phyloP scores from a whole-genome alignment of 2,113 vertebrate genomes.

The Notarius lentiginosus region DNA sequence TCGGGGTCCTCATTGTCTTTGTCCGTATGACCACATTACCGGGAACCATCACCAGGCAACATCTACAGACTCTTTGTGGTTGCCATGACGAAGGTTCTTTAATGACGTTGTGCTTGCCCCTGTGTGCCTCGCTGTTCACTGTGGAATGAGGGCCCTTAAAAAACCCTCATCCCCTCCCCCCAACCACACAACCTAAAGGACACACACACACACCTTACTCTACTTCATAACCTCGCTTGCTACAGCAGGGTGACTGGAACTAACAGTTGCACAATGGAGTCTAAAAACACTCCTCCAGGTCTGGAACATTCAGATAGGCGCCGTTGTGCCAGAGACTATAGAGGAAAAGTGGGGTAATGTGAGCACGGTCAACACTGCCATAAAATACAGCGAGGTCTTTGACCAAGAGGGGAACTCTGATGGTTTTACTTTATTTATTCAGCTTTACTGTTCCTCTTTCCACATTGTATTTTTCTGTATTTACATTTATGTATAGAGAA shows the following conservation, averaged over 20 bases:
- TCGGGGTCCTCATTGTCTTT: constrained; percentile 71
- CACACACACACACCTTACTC: constrained; percentile 52
- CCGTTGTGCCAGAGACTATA: constrained; percentile 59
- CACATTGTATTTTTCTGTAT: not conserved
- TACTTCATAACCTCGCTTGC: constrained; percentile 58
- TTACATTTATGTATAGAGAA: not conserved
- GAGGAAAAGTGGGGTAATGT: constrained; percentile 30
- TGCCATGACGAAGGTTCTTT: constrained; percentile 75
- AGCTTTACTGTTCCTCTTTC: not conserved
- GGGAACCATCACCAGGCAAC: constrained; percentile 75
- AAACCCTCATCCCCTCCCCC: constrained; percentile 51
- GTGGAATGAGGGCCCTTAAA: constrained; percentile 65
- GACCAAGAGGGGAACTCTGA: not conserved
- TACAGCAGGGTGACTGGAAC: constrained; percentile 67
- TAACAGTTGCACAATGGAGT: constrained; percentile 68
- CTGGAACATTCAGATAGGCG: constrained; percentile 53
- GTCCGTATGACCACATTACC: constrained; percentile 78
- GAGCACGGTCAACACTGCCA: constrained; percentile 37
- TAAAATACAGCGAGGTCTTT: constrained; percentile 37
- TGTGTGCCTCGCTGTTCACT: constrained; percentile 69
- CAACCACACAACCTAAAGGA: constrained; percentile 47
- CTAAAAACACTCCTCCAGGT: constrained; percentile 58
- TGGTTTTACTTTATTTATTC: constrained; percentile 6
- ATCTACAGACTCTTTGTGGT: constrained; percentile 72
- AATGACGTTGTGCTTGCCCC: constrained; percentile 66